These are phyloP conservation scores for Ciconia boyciana DNA, from an alignment of 2,113 vertebrate genomes.

Conservation along the genomic window DNA sequence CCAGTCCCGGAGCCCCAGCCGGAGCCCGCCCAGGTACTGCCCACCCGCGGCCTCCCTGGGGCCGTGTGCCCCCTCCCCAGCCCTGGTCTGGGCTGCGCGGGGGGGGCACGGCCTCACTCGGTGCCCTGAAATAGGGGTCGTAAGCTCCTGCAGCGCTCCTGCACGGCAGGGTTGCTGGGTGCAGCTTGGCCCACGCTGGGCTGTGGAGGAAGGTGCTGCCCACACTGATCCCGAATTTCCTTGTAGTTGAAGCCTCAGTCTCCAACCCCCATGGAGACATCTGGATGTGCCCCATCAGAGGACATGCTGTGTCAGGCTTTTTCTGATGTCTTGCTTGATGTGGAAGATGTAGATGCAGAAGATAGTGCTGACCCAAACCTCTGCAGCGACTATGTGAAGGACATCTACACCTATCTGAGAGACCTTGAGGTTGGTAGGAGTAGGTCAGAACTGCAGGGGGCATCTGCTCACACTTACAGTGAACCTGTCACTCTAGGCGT, in stretches of 20 bases:
- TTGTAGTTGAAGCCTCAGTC: slow-evolving; percentile 47
- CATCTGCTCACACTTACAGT: not conserved
- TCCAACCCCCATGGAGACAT: slow-evolving; percentile 73
- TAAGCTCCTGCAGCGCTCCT: not conserved
- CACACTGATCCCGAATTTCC: not conserved
- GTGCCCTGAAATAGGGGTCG: not conserved
- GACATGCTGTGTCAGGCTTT: slow-evolving; percentile 78
- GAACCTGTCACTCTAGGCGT: accelerated
- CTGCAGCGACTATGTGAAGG: slow-evolving; percentile 83
- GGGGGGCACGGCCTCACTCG: accelerated
- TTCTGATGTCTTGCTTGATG: slow-evolving; percentile 76
- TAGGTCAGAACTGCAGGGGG: not conserved
- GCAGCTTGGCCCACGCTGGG: accelerated
- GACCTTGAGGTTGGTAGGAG: slow-evolving; percentile 78
- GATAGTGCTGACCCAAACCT: slow-evolving; percentile 77
- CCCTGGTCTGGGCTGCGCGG: not conserved
- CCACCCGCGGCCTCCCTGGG: accelerated
- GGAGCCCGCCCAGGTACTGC: not conserved
- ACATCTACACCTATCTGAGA: slow-evolving; percentile 84
- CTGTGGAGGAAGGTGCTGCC: not conserved
- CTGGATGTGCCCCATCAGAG: slow-evolving; percentile 66
- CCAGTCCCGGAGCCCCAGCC: accelerated
- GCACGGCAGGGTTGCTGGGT: not conserved
- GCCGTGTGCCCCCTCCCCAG: accelerated
- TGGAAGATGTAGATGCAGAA: slow-evolving; percentile 78